phyloP scores from a whole-genome alignment of 2,113 vertebrate genomes.

The Paralichthys olivaceus region DNA sequence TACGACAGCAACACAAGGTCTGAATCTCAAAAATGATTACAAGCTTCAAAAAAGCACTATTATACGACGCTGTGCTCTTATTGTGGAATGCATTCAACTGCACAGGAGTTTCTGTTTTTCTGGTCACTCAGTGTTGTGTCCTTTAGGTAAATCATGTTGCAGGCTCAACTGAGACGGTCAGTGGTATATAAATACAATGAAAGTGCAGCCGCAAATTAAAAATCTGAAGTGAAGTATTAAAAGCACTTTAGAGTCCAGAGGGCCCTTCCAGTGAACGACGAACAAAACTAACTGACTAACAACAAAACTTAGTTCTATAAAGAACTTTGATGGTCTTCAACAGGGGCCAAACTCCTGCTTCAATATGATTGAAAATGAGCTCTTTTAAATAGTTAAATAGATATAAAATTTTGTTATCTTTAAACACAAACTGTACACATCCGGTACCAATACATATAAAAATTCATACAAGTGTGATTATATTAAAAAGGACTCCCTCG shows the following conservation, averaged over 20 bases:
- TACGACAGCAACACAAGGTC: too few species aligned
- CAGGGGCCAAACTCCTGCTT: constrained; percentile 42
- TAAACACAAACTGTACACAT: constrained; percentile 83
- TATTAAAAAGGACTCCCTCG: constrained; percentile 85
- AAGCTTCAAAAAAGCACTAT: neutral
- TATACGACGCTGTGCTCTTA: neutral
- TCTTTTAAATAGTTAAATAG: constrained; percentile 85
- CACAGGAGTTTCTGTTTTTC: neutral
- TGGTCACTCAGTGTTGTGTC: neutral
- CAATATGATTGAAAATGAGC: constrained; percentile 59
- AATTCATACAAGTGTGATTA: constrained; percentile 85
- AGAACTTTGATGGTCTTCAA: constrained; percentile 47
- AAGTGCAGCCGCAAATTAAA: constrained; percentile 48
- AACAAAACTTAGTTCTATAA: constrained; percentile 31
- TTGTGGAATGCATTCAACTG: neutral
- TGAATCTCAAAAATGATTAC: neutral
- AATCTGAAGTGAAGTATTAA: constrained; percentile 31
- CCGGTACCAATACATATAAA: constrained; percentile 83
- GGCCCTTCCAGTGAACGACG: constrained; percentile 16
- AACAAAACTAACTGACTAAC: neutral
- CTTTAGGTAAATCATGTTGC: constrained; percentile 9
- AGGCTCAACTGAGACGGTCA: constrained; percentile 19
- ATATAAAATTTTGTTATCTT: constrained; percentile 80
- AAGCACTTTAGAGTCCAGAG: constrained; percentile 61
- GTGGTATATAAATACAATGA: constrained; percentile 32